These are phyloP conservation scores for Prionace glauca DNA, from an alignment of 2,797 vertebrate genomes.

Conservation along the genomic window DNA sequence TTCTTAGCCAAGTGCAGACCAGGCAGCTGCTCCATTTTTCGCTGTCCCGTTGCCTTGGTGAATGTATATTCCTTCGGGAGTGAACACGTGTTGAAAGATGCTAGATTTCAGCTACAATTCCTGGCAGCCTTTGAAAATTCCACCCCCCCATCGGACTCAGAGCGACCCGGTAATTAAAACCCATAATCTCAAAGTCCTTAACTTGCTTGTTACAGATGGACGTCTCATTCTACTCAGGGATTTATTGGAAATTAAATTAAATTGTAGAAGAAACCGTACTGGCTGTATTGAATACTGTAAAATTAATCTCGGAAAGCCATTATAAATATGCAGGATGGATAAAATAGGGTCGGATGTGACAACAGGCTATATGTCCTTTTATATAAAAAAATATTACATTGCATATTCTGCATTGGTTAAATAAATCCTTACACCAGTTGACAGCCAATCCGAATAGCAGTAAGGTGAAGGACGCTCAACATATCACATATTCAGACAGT, in stretches of 20 bases:
- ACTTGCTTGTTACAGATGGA: background rate
- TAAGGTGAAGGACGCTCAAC: background rate
- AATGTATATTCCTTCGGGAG: slow-evolving; percentile 24
- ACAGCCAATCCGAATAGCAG: background rate
- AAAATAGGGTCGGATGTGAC: background rate
- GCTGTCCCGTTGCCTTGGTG: slow-evolving; percentile 28
- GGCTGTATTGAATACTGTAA: background rate
- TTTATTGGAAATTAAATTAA: background rate
- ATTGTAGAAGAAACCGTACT: background rate
- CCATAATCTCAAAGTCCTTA: background rate
- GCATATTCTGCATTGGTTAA: background rate
- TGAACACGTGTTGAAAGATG: background rate
- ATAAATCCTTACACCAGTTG: background rate
- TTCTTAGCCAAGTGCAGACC: background rate
- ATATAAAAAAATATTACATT: background rate
- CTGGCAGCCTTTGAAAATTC: background rate
- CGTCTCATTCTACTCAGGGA: background rate
- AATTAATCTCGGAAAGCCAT: background rate
- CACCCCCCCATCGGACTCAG: too few species aligned
- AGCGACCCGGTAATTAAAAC: background rate
- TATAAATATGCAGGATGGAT: background rate
- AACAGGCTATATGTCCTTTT: background rate
- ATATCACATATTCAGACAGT: background rate
- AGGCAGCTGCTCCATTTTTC: slow-evolving; percentile 25
- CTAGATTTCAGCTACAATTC: background rate